phyloP scores from a whole-genome alignment of 1,140 invertebrate species.

The Gonioctena quinquepunctata region DNA sequence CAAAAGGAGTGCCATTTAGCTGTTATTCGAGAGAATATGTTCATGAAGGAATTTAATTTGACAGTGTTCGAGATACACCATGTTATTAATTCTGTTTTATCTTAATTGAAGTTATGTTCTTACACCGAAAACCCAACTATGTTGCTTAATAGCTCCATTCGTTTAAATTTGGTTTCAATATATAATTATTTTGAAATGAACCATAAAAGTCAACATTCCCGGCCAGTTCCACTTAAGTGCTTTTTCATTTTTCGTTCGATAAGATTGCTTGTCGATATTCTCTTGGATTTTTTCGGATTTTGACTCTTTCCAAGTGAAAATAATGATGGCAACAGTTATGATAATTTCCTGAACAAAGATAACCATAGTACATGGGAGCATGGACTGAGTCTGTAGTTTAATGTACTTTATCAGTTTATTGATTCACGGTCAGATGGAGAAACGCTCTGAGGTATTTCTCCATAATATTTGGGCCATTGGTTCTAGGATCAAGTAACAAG shows the following conservation, averaged over 20 bases:
- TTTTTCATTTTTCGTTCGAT: slow-evolving; percentile 2
- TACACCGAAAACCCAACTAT: slow-evolving; percentile 22
- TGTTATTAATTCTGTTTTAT: slow-evolving; percentile 27
- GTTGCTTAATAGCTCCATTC: slow-evolving; percentile 24
- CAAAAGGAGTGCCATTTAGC: background rate
- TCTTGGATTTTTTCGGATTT: background rate
- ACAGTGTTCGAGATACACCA: slow-evolving; percentile 19
- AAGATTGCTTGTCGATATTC: background rate
- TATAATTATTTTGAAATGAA: slow-evolving; percentile 23
- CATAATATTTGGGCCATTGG: too few species aligned
- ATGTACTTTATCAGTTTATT: background rate
- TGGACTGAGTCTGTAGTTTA: too few species aligned
- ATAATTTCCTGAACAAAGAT: too few species aligned
- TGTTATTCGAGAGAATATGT: slow-evolving; percentile 10
- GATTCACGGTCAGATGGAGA: too few species aligned
- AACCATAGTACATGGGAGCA: too few species aligned
- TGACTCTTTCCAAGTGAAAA: background rate
- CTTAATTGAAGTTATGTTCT: slow-evolving; percentile 23
- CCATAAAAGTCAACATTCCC: slow-evolving; percentile 21
- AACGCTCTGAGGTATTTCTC: too few species aligned
- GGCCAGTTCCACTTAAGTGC: slow-evolving; percentile 4
- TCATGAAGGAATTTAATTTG: slow-evolving; percentile 21
- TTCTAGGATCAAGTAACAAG: too few species aligned
- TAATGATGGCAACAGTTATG: background rate
- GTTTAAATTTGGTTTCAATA: slow-evolving; percentile 22